Evolutionary conservation across 23 tunicate genomes (phyloP), one percentile per base, ranked within the genome.

Genomic region (Diplosoma virens): DNA sequence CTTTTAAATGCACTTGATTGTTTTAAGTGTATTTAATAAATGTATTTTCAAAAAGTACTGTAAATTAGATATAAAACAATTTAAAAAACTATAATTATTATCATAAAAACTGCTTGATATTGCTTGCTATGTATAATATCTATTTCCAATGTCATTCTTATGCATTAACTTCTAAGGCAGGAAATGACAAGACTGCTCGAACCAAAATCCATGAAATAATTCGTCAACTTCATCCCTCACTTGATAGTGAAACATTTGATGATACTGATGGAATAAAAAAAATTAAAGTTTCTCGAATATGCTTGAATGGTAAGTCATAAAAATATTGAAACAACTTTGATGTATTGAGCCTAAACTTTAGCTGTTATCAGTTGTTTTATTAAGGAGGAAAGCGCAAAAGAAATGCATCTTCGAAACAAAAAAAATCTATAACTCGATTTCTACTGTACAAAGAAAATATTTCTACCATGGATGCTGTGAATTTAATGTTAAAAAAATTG

Each of bases 391-490:
- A 61, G 17, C 25, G 76, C 52, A 56, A 82, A 41, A 33, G 41
- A 69, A 30, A 20, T 21, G 22, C 16, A 11, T 21, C 11, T 20
- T 33, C 52, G 16, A 75, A 37, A 77, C 9, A 6, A 50, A 83
- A 76, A 76, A 34, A 25, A 33, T 34, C 17, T 24, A 22, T 53
- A 11, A 25, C 53, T 35, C 71, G 64, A 46, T 94, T 94, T 66
- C 81, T 94, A 3, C 47, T 94, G 30, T 75, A 84, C 82, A 94
- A 94, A 60, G 83, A 87, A 73, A 83, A 83, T 61, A 87, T 94
- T 32, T 89, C 84, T n/a, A 87, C 98, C 45, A 66, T 73, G 77
- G 86, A 71, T 27, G 98, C 98, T 24, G 37, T 94, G 14, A 84
- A 67, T 78, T 33, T 72, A 24, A 82, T 94, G 25, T 30, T 59